phyloP scores from a whole-genome alignment of 2,113 vertebrate species.

The Conger conger region DNA sequence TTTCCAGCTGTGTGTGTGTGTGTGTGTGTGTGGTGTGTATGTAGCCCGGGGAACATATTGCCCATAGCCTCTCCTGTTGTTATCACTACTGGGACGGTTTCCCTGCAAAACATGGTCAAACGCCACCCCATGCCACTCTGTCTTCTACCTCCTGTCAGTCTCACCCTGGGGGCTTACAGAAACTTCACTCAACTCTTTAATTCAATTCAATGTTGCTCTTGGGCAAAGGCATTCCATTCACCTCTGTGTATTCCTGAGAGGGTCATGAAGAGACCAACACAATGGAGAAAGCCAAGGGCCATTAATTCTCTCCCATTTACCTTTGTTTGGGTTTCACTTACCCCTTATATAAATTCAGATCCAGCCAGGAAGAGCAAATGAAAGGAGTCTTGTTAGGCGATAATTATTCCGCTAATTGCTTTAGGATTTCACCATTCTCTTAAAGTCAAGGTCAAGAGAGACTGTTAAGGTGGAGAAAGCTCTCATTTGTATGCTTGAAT shows the following conservation, averaged over 20 bases:
- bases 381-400: conserved; percentile 74
- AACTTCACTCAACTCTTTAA: conserved; percentile 68
- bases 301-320: conserved; percentile 78
- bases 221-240: conserved; percentile 69
- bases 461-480: conserved; percentile 51
- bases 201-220: conserved; percentile 63
- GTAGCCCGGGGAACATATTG: not conserved
- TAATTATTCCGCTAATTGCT: conserved; percentile 76
- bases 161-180: not conserved
- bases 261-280: conserved; percentile 57
- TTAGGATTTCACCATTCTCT: conserved; percentile 69
- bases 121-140: not conserved
- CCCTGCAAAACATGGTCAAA: not conserved
- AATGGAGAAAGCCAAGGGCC: conserved; percentile 68
- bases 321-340: conserved; percentile 74
- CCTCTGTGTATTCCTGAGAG: conserved; percentile 56
- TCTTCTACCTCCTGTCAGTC: not conserved
- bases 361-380: conserved; percentile 69
- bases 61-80: not conserved
- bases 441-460: conserved; percentile 70
- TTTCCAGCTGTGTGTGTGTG: not conserved
- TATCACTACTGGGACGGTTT: not conserved
- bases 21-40: too few relatives aligned
- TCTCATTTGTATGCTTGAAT: conserved; percentile 65
- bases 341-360: conserved; percentile 70